These are phyloP conservation scores for Megaustenia siamemsis DNA, from an alignment of 2,888 invertebrate species.

Conservation along the genomic window DNA sequence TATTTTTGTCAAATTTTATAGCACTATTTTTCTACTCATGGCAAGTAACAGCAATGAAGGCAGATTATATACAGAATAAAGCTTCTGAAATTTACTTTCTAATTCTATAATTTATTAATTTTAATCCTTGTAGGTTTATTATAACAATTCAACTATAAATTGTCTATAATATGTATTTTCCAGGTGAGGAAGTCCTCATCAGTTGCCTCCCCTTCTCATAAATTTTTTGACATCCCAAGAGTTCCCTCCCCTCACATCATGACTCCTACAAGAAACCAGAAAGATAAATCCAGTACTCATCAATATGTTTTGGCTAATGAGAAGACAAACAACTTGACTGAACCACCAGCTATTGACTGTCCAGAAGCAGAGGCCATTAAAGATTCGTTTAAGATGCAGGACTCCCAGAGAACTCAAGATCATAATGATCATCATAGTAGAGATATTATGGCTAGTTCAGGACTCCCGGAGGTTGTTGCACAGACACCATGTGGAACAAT, in stretches of 20 bases:
- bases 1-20: too few relatives aligned
- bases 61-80: too few relatives aligned
- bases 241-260: not conserved
- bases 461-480: constrained; percentile 69
- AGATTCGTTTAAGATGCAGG: constrained; percentile 59
- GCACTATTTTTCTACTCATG: too few relatives aligned
- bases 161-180: not conserved
- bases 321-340: not conserved
- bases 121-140: too few relatives aligned
- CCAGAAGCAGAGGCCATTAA: constrained; percentile 25
- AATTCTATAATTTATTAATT: too few relatives aligned
- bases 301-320: not conserved
- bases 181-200: constrained; percentile 72
- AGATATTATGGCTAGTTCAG: not conserved
- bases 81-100: too few relatives aligned
- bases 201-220: constrained; percentile 60
- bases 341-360: not conserved
- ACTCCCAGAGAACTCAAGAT: constrained; percentile 61
- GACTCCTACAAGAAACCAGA: not conserved
- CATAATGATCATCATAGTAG: not conserved
- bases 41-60: too few relatives aligned
- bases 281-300: not conserved
- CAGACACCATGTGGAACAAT: constrained; percentile 75
- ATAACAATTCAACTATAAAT: too few relatives aligned
- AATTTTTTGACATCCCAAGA: constrained; percentile 8